Base-by-base conservation (phyloP, 2,888 invertebrate species). In the Dicycla oo region DNA sequence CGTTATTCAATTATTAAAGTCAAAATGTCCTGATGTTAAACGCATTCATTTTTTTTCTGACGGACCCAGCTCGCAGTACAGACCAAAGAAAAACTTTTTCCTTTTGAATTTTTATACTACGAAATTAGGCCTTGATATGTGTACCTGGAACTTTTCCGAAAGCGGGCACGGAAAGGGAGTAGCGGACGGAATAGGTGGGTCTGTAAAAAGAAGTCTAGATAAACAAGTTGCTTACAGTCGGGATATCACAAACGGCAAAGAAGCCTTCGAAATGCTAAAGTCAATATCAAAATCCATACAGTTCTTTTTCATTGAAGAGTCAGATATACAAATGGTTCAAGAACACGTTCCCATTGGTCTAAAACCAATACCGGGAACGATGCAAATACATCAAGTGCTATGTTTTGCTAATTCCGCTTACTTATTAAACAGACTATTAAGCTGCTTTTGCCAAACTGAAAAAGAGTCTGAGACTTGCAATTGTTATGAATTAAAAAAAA, bases 351-450 rank as follows among this genome's bases (percentile, higher is more conserved):
- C 68, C 1, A 68, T 43, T 0, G 40, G 0, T 61, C 60, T 58
- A 3, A 68, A 51, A 49, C 49, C 60, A 8, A 40, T 68, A 26
- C 3, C 51, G 0, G 68, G 60, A 2, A 60, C 68, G 0, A 60
- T 49, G 68, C 60, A 51, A 43, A 58, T 68, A 45, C 68, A 60
- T 60, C 68, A 68, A 60, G 49, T 60, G 26, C 0, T 53, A 68
- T 47, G 68, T 68, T 60, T 51, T 26, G 60, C 68, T 0, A 15
- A 58, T 58, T 60, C 68, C 3, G 60, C 49, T 26, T 68, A 40
- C 10, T 10, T 1, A 30, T 30, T 30, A 30, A 4, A 60, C 57
- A 68, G 67, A 47, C 1, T 68, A 18, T 68, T 60, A 43, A 68
- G 68, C 20, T 61, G 61, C 3, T 68, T 68, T 68, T 68, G 51